These are phyloP conservation scores for Microplitis demolitor DNA, from an alignment of 1,140 invertebrate genomes.

Conservation along the genomic window DNA sequence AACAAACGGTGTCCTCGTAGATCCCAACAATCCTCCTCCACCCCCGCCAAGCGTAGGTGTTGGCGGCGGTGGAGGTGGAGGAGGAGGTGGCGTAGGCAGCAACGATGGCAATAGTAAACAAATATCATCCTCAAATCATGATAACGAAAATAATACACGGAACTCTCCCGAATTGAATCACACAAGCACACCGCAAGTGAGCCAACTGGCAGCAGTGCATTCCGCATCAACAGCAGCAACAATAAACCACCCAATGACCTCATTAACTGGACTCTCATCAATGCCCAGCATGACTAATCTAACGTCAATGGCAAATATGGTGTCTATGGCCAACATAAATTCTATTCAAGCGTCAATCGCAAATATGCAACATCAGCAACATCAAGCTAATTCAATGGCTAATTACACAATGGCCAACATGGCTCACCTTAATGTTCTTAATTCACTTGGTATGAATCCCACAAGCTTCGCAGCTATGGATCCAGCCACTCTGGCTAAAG, in stretches of 20 bases:
- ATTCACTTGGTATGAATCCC: constrained; percentile 47
- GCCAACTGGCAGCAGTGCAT: constrained; percentile 38
- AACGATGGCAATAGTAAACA: constrained; percentile 18
- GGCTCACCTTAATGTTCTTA: constrained; percentile 52
- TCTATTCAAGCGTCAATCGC: constrained; percentile 40
- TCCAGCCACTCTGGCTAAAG: constrained; percentile 71
- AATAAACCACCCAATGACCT: constrained; percentile 40
- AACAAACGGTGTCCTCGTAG: constrained; percentile 62
- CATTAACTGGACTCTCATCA: constrained; percentile 39
- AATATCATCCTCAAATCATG: constrained; percentile 48
- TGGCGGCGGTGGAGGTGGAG: constrained; percentile 40
- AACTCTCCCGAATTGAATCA: constrained; percentile 62
- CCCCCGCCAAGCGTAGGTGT: constrained; percentile 53
- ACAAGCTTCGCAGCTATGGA: constrained; percentile 52
- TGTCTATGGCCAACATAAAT: constrained; percentile 37
- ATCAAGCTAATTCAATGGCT: constrained; percentile 33
- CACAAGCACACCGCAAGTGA: constrained; percentile 43
- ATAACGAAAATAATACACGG: constrained; percentile 46
- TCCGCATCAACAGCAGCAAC: constrained; percentile 42
- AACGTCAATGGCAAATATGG: constrained; percentile 45
- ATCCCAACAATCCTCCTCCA: constrained; percentile 62
- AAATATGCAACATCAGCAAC: constrained; percentile 24
- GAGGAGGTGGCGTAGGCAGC: constrained; percentile 8
- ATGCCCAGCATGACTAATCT: constrained; percentile 41
- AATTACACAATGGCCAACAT: constrained; percentile 51